phyloP scores from a whole-genome alignment of 2,797 vertebrate genomes.

The Xiphorhynchus erythropygius region DNA sequence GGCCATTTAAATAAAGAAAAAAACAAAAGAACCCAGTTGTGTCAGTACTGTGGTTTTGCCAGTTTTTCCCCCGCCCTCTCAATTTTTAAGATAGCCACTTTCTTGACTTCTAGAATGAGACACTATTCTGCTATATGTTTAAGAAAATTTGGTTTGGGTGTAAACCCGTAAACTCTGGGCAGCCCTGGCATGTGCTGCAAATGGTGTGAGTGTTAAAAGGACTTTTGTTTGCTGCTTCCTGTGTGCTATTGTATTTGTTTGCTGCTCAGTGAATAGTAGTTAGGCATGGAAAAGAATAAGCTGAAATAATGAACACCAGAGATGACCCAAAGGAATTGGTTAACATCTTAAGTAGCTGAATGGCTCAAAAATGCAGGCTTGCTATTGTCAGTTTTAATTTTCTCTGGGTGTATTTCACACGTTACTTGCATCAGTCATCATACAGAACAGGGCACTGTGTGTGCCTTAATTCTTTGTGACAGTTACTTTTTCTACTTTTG shows the following conservation, averaged over 20 bases:
- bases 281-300: not conserved
- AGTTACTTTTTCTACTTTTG: not conserved
- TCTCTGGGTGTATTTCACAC: not conserved
- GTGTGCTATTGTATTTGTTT: slow-evolving; percentile 39
- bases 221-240: slow-evolving; percentile 51
- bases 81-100: not conserved
- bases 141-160: not conserved
- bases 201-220: not conserved
- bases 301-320: slow-evolving; percentile 22
- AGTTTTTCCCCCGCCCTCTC: not conserved
- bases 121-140: not conserved
- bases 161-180: not conserved
- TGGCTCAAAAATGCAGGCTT: not conserved
- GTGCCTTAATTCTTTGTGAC: not conserved
- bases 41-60: not conserved
- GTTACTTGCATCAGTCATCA: not conserved
- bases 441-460: not conserved
- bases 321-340: not conserved
- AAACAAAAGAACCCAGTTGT: not conserved
- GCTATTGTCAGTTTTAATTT: slow-evolving; percentile 24
- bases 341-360: not conserved
- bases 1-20: not conserved
- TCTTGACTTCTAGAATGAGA: not conserved
- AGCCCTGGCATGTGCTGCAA: not conserved
- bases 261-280: slow-evolving; percentile 8